A percentile compares a stretch with the other conserved stretches of the same genome.
Conservation (phyloP, 30 jellyfish, hydroid and myxozoan species). For the Turritopsis rubra region DNA sequence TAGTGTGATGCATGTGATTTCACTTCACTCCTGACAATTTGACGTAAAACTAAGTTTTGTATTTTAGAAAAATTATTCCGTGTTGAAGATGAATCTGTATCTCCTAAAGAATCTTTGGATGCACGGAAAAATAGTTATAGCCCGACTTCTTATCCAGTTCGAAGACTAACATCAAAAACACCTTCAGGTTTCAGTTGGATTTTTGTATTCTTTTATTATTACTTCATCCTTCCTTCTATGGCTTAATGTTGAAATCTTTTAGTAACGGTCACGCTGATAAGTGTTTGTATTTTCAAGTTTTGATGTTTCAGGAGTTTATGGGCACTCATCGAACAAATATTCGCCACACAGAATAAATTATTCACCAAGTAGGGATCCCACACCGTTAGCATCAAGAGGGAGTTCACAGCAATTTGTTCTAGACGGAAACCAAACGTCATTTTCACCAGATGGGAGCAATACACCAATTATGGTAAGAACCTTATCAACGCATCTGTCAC, state of each 20-base stretch:
- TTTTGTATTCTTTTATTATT: not conserved
- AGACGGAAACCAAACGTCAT: not conserved
- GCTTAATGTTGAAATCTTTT: too few relatives aligned
- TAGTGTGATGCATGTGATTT: not conserved
- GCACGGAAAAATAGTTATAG: not conserved
- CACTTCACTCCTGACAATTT: too few relatives aligned
- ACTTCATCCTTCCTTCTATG: not conserved
- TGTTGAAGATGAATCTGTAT: not conserved
- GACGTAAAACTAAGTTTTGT: not conserved
- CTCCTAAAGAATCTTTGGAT: not conserved
- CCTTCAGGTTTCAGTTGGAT: not conserved
- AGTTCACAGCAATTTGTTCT: not conserved
- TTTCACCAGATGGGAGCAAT: not conserved
- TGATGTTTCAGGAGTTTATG: not conserved
- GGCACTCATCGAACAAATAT: not conserved
- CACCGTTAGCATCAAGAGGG: not conserved
- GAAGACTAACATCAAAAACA: not conserved
- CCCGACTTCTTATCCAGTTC: slow-evolving; percentile 1
- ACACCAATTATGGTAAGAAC: not conserved
- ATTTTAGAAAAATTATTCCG: not conserved
- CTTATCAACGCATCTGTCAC: too few relatives aligned
- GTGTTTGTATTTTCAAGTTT: not conserved
- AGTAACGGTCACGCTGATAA: too few relatives aligned
- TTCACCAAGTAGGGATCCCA: not conserved
- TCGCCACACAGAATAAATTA: not conserved